Evolutionary conservation across 2,888 invertebrate genomes (phyloP).

Genomic region (Coelopa pilipes): DNA sequence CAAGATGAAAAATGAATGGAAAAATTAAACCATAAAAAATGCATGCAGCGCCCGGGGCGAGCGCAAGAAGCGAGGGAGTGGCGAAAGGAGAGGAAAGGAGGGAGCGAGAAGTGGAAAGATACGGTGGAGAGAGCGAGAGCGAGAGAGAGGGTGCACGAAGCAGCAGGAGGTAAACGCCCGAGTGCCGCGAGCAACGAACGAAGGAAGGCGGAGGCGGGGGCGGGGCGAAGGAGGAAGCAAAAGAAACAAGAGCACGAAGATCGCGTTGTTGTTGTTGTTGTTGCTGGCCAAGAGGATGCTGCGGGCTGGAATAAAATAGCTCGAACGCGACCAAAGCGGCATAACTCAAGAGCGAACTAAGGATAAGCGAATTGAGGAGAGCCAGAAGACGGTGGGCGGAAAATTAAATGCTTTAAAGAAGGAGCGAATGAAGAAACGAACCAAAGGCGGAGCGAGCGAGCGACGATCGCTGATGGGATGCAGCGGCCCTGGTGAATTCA

Average conservation of each 20-base stretch:
- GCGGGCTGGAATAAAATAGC: conserved; percentile 1
- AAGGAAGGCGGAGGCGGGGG: neutral
- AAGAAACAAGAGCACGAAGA: no score
- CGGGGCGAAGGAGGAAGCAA: neutral
- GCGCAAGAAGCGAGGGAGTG: neutral
- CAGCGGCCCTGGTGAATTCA: no score
- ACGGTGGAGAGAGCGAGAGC: no score
- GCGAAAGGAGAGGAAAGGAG: no score
- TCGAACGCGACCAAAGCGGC: neutral
- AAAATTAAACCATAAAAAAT: conserved; percentile 19
- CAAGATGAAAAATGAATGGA: conserved; percentile 11
- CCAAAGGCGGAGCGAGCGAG: no score
- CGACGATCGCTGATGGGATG: no score
- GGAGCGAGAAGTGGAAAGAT: no score
- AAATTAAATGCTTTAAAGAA: no score
- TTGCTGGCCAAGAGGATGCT: neutral
- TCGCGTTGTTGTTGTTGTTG: neutral
- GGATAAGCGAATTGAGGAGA: no score
- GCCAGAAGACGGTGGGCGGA: no score
- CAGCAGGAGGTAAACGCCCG: neutral
- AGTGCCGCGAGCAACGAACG: no score
- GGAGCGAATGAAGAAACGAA: no score
- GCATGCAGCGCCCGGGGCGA: neutral
- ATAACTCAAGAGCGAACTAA: neutral
- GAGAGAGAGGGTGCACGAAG: neutral